These are phyloP conservation scores for Tiphia femorata DNA, from an alignment of 2,888 invertebrate species.

Conservation along the genomic window DNA sequence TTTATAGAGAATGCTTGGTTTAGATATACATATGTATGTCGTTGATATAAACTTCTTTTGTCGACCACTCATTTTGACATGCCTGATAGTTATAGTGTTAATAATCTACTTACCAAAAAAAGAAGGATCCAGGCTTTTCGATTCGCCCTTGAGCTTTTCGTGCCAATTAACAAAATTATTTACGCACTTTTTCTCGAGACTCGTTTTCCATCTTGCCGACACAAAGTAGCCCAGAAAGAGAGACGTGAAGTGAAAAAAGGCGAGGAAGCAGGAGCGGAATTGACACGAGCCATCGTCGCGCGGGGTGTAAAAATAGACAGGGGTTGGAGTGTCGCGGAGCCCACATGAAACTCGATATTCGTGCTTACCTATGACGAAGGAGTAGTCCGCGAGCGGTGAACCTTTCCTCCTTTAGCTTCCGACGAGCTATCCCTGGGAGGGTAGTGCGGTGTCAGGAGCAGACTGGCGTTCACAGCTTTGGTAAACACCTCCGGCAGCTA, in stretches of 20 bases:
- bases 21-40: constrained; percentile 5
- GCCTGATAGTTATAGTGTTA: constrained; percentile 10
- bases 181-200: no score
- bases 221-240: constrained; percentile 6
- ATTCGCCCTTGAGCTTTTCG: neutral
- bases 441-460: constrained; percentile 57
- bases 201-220: neutral
- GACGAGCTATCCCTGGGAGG: no score
- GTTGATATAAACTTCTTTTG: no score
- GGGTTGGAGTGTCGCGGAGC: constrained; percentile 4
- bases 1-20: no score
- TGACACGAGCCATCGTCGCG: neutral
- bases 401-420: no score
- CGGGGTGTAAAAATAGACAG: neutral
- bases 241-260: no score
- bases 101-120: neutral
- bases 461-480: constrained; percentile 61
- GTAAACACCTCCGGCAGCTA: constrained; percentile 52
- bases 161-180: neutral
- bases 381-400: constrained; percentile 17
- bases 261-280: no score
- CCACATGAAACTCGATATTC: constrained; percentile 45
- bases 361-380: constrained; percentile 25
- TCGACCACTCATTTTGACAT: no score
- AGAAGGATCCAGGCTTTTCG: neutral